Conservation (phyloP, 2,797 vertebrate species). For the Hapalemur alaotrensis region DNA sequence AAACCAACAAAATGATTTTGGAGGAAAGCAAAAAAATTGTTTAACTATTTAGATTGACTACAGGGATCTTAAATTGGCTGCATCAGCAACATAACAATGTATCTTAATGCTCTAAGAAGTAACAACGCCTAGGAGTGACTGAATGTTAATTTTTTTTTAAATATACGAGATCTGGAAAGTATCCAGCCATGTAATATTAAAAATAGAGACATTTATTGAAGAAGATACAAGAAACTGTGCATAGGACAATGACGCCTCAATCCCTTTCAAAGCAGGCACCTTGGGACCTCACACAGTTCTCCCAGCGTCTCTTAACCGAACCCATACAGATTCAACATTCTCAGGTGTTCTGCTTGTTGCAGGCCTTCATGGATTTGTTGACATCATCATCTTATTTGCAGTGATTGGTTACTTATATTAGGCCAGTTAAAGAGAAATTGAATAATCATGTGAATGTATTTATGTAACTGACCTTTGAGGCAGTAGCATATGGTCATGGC, state of each 20-base stretch:
- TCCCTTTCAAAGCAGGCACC: too few relatives aligned
- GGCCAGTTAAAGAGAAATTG: neutral
- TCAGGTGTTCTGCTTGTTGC: too few relatives aligned
- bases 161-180: neutral
- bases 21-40: neutral
- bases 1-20: neutral
- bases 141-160: neutral
- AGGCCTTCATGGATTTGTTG: too few relatives aligned
- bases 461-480: neutral
- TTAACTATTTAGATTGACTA: neutral
- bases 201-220: too few relatives aligned
- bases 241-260: too few relatives aligned
- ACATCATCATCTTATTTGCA: neutral
- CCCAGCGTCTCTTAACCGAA: too few relatives aligned
- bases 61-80: neutral
- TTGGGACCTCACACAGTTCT: too few relatives aligned
- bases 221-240: too few relatives aligned
- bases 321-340: too few relatives aligned
- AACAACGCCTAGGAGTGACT: neutral
- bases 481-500: too few relatives aligned
- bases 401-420: neutral
- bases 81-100: neutral
- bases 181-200: too few relatives aligned
- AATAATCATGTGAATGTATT: neutral
- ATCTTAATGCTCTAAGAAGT: neutral